These are phyloP conservation scores for Gonatopus flavifemur DNA, from an alignment of 1,140 invertebrate species.

Conservation along the genomic window DNA sequence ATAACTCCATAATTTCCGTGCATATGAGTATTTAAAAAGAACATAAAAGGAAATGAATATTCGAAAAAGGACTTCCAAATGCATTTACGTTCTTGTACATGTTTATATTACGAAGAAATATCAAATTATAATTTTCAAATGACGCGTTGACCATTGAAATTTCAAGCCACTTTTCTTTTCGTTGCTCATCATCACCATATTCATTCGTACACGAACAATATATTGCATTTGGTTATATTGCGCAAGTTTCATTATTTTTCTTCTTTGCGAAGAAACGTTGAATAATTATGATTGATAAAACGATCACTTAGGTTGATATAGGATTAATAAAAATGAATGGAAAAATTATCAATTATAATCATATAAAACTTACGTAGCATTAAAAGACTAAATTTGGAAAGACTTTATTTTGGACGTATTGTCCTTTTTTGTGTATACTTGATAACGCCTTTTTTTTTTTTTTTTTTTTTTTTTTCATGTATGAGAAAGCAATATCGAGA, in stretches of 20 bases:
- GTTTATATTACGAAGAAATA: constrained; percentile 21
- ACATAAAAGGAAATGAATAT: constrained; percentile 11
- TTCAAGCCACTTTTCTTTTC: constrained; percentile 11
- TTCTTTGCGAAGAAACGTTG: constrained; percentile 19
- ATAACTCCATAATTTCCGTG: constrained; percentile 24
- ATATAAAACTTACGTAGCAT: too few relatives aligned
- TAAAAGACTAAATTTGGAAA: too few relatives aligned
- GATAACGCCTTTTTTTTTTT: too few relatives aligned
- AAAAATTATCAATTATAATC: too few relatives aligned
- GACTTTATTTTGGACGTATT: too few relatives aligned
- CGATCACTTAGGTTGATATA: constrained; percentile 13
- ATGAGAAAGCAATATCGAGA: too few relatives aligned
- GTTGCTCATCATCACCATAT: constrained; percentile 13
- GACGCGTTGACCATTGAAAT: constrained; percentile 8
- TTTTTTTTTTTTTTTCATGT: too few relatives aligned
- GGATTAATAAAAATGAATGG: constrained; percentile 6
- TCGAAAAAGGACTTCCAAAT: constrained; percentile 29
- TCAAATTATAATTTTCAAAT: constrained; percentile 4
- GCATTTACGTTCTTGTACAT: constrained; percentile 31
- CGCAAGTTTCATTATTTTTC: constrained; percentile 12
- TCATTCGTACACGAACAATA: constrained; percentile 29
- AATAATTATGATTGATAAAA: constrained; percentile 21
- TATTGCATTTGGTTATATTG: constrained; percentile 34
- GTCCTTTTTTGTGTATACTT: too few relatives aligned
- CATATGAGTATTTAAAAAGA: constrained; percentile 10